Evolutionary conservation across 2,797 vertebrate genomes (phyloP).

Genomic region (Cephalopachus bancanus): DNA sequence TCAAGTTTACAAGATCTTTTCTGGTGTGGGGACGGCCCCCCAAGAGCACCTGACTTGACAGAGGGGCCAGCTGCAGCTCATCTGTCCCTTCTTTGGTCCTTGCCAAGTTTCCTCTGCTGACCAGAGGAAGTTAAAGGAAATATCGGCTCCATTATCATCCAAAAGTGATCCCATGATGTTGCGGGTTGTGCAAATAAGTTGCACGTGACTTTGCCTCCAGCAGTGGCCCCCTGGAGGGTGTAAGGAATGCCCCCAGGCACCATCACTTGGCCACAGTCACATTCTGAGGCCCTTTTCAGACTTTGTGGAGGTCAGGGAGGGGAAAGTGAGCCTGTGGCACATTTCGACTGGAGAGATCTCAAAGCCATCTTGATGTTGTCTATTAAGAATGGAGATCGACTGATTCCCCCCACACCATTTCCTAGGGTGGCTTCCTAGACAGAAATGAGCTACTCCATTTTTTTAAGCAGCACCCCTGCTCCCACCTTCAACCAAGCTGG

Average conservation of each 20-base stretch:
- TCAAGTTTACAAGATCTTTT: slow-evolving; percentile 11
- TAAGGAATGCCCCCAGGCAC: background rate
- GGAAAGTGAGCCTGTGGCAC: background rate
- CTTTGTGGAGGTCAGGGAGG: background rate
- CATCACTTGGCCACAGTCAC: background rate
- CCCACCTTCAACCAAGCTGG: background rate
- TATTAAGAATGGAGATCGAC: slow-evolving; percentile 18
- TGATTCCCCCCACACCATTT: background rate
- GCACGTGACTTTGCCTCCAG: slow-evolving; percentile 25
- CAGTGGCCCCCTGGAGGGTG: background rate
- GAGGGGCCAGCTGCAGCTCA: background rate
- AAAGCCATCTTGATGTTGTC: background rate
- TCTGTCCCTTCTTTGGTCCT: background rate
- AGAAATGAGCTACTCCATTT: background rate
- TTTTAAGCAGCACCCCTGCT: background rate
- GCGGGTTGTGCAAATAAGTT: slow-evolving; percentile 23
- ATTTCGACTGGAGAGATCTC: background rate
- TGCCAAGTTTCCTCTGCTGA: slow-evolving; percentile 37
- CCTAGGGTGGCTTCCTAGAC: background rate
- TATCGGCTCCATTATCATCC: background rate
- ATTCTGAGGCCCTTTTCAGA: background rate
- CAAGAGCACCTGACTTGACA: background rate
- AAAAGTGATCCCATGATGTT: background rate
- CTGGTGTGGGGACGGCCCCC: background rate
- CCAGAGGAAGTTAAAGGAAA: slow-evolving; percentile 19